Percentiles rank a stretch among this genome's conserved stretches.
phyloP scores from a whole-genome alignment of 2,113 vertebrate species.

The Telmatochromis bifrenatus region DNA sequence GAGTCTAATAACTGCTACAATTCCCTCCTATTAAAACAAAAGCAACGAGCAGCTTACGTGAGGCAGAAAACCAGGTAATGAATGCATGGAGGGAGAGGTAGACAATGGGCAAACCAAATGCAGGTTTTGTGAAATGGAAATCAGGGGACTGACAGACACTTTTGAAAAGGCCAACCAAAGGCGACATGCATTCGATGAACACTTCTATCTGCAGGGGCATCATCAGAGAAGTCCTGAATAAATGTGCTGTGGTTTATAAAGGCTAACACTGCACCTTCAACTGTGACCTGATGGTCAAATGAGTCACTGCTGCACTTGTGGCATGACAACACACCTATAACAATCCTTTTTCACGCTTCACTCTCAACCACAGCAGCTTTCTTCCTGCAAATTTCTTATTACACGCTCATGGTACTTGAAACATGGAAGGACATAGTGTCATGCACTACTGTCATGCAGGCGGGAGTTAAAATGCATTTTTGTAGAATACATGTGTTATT shows the following conservation, averaged over 20 bases:
- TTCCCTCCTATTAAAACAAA: slow-evolving; percentile 24
- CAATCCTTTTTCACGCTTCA: neutral
- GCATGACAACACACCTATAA: neutral
- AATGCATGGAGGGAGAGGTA: slow-evolving; percentile 10
- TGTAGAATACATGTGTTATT: neutral
- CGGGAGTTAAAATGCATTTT: neutral
- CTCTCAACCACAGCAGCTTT: neutral
- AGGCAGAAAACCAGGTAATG: slow-evolving; percentile 27
- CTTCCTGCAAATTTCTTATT: neutral
- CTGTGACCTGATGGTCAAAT: neutral
- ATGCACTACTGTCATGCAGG: neutral
- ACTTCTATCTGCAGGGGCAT: neutral
- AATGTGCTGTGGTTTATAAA: neutral
- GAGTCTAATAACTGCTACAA: neutral
- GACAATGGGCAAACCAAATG: slow-evolving; percentile 2
- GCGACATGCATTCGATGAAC: neutral
- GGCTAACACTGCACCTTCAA: neutral
- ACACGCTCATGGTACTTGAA: neutral
- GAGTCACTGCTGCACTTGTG: neutral
- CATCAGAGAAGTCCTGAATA: neutral
- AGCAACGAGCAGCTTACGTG: neutral
- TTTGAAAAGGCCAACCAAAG: neutral
- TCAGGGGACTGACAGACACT: neutral
- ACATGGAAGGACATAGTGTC: neutral
- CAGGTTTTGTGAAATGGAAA: slow-evolving; percentile 46